These are phyloP conservation scores for Alloscopus bannaensis DNA, from an alignment of 2,888 invertebrate genomes.

Conservation along the genomic window DNA sequence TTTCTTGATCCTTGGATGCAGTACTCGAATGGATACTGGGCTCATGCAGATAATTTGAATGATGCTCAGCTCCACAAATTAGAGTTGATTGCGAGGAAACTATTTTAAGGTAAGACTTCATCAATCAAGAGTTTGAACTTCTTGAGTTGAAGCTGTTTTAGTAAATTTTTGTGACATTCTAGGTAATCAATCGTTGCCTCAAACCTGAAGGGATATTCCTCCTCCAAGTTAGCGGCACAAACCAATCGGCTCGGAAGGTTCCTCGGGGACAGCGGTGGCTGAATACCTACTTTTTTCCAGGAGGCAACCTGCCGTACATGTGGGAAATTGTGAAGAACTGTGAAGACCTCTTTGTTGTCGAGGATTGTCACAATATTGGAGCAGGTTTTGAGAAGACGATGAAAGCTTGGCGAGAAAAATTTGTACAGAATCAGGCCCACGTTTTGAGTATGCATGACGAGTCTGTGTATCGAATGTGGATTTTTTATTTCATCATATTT, in stretches of 20 bases:
- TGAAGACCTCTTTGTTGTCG: slow-evolving; percentile 44
- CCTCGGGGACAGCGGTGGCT: slow-evolving; percentile 46
- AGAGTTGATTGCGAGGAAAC: slow-evolving; percentile 57
- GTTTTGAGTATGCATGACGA: slow-evolving; percentile 43
- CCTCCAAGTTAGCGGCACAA: slow-evolving; percentile 59
- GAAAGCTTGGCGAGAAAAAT: slow-evolving; percentile 54
- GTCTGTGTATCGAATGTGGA: slow-evolving; percentile 67
- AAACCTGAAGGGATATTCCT: slow-evolving; percentile 62
- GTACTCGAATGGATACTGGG: slow-evolving; percentile 51
- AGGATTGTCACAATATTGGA: slow-evolving; percentile 60
- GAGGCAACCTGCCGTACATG: slow-evolving; percentile 19
- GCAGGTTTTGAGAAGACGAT: slow-evolving; percentile 45
- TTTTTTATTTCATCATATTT: slow-evolving; percentile 51
- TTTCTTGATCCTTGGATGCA: slow-evolving; percentile 41
- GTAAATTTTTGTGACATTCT: neutral
- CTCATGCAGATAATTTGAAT: slow-evolving; percentile 39
- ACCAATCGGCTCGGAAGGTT: slow-evolving; percentile 12
- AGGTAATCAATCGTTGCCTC: slow-evolving; percentile 44
- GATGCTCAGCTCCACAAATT: slow-evolving; percentile 50
- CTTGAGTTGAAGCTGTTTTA: slow-evolving; percentile 22
- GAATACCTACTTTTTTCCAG: slow-evolving; percentile 44
- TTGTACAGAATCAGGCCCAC: slow-evolving; percentile 41
- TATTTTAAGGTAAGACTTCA: slow-evolving; percentile 47
- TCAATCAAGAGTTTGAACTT: slow-evolving; percentile 51
- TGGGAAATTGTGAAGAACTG: neutral